A percentile compares a stretch with the other conserved stretches of the same genome.
Evolutionary conservation across 2,797 vertebrate species (phyloP).

Genomic region (Prunella strophiata): DNA sequence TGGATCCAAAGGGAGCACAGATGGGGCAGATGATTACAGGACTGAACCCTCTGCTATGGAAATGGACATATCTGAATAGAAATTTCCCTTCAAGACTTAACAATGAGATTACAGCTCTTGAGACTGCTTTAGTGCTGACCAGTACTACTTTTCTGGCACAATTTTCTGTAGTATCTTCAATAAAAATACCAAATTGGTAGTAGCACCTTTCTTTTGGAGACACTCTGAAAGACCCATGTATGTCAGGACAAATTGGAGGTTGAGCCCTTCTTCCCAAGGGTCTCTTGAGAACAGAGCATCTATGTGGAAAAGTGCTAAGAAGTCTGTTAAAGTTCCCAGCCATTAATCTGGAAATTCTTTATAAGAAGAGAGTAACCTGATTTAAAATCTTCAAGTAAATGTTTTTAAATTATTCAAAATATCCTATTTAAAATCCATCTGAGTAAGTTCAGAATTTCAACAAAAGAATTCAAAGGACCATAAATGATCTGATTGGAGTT

Average conservation of each 20-base stretch:
- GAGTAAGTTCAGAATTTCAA: conserved; percentile 33
- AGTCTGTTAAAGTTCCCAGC: not conserved
- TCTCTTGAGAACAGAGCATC: not conserved
- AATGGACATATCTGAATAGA: conserved; percentile 29
- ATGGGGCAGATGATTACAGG: conserved; percentile 54
- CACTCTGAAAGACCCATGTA: not conserved
- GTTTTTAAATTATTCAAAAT: conserved; percentile 42
- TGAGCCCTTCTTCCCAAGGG: not conserved
- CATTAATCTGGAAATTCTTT: not conserved
- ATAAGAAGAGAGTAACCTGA: not conserved
- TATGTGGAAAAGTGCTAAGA: not conserved
- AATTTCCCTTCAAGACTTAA: conserved; percentile 43
- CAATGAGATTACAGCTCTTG: conserved; percentile 44
- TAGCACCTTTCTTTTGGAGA: not conserved
- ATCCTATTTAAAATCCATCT: not conserved
- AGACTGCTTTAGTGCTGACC: conserved; percentile 7
- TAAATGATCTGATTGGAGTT: conserved; percentile 16
- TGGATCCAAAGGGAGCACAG: conserved; percentile 30
- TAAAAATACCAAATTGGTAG: not conserved
- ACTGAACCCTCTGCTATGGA: conserved; percentile 28
- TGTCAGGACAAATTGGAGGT: not conserved
- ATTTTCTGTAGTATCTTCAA: not conserved
- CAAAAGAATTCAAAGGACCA: conserved; percentile 21
- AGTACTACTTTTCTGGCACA: not conserved
- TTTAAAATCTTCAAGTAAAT: conserved; percentile 15